A percentile compares a stretch with the other conserved stretches of the same genome.
Evolutionary conservation across 2,113 vertebrate species (phyloP).

Genomic region (Catharus fuscescens): DNA sequence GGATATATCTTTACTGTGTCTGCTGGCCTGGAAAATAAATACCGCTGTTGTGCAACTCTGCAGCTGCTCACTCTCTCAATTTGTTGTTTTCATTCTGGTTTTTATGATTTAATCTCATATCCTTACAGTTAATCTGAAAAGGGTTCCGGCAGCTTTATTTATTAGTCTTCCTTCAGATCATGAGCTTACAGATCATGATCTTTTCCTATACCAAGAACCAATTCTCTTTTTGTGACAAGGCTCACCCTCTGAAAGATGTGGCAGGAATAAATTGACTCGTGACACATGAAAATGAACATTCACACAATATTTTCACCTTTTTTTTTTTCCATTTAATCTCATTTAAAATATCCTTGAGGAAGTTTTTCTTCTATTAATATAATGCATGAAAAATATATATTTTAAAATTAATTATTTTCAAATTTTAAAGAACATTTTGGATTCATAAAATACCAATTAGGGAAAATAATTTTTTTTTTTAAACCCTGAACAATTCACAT

Average conservation of each 20-base stretch:
- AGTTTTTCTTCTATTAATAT: not conserved
- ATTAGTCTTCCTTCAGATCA: conserved; percentile 35
- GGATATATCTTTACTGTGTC: not conserved
- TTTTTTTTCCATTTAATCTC: not conserved
- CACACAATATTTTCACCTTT: not conserved
- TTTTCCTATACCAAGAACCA: not conserved
- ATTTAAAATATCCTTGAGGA: not conserved
- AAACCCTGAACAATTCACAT: not conserved
- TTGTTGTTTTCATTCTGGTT: conserved; percentile 1
- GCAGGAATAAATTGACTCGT: not conserved
- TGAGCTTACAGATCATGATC: conserved; percentile 10
- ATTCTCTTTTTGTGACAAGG: not conserved
- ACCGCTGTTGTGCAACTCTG: conserved; percentile 22
- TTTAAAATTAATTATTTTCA: not conserved
- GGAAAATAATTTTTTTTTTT: not conserved
- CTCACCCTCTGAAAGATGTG: not conserved
- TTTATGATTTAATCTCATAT: conserved; percentile 47
- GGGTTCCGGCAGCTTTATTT: not conserved
- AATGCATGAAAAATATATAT: not conserved
- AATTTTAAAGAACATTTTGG: not conserved
- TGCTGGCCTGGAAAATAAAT: conserved; percentile 51
- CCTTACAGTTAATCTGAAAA: conserved; percentile 19
- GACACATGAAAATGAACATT: not conserved
- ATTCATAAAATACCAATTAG: not conserved
- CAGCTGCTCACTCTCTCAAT: conserved; percentile 32